Evolutionary conservation across 2,888 invertebrate species (phyloP).

Genomic region (Sphecodes monilicornis): DNA sequence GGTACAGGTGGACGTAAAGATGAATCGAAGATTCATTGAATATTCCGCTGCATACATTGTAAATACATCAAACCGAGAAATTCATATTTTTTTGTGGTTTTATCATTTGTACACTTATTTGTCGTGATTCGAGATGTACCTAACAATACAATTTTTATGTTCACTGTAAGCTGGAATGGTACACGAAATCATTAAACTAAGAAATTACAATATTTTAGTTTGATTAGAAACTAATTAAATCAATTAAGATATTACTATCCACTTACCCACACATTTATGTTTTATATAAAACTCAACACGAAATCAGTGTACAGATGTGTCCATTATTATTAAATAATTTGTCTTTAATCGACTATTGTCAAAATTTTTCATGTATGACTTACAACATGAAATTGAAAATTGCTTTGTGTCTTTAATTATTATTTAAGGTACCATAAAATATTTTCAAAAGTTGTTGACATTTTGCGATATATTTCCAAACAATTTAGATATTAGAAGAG

Average conservation of each 20-base stretch:
- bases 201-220: background rate
- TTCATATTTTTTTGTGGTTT: background rate
- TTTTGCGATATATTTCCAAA: too few species aligned
- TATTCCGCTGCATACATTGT: slow-evolving; percentile 29
- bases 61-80: slow-evolving; percentile 3
- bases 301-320: background rate
- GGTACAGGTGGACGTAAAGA: slow-evolving; percentile 36
- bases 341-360: too few species aligned
- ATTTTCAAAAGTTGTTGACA: too few species aligned
- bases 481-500: too few species aligned
- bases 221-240: background rate
- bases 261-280: too few species aligned
- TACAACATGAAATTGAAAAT: too few species aligned
- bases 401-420: too few species aligned
- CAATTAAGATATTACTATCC: too few species aligned
- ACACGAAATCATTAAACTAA: background rate
- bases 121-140: background rate
- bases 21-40: slow-evolving; percentile 54
- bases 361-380: too few species aligned
- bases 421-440: too few species aligned
- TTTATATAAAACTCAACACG: background rate
- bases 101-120: background rate
- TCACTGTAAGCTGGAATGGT: background rate
- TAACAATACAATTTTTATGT: background rate
- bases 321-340: too few species aligned